Evolutionary conservation across 2,888 invertebrate genomes (phyloP).

Genomic region (Arge pagana): DNA sequence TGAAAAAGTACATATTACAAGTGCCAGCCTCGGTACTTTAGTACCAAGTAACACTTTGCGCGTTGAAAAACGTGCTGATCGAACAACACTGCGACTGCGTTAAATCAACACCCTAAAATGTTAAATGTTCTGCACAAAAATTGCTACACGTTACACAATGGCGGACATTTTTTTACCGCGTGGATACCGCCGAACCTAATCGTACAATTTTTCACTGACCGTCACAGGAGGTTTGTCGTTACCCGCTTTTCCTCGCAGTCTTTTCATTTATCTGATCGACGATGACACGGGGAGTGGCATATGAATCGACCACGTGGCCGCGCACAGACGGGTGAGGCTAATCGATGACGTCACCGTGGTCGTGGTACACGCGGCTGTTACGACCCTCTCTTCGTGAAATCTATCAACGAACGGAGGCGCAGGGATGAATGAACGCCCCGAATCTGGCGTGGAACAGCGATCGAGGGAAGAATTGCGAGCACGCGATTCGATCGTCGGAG

Average conservation of each 20-base stretch:
- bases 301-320: conserved; percentile 16
- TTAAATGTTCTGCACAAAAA: too few species aligned
- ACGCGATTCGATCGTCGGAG: background rate
- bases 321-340: conserved; percentile 4
- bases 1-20: too few species aligned
- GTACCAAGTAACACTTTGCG: too few species aligned
- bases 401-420: conserved; percentile 14
- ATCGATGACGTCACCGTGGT: conserved; percentile 18
- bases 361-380: conserved; percentile 19
- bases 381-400: conserved; percentile 24
- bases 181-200: background rate
- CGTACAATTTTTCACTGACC: background rate
- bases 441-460: too few species aligned
- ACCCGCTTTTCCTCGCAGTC: background rate
- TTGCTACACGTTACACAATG: too few species aligned
- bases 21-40: too few species aligned
- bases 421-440: conserved; percentile 5
- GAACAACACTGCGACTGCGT: too few species aligned
- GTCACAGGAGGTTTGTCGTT: background rate
- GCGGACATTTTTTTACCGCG: background rate
- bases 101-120: too few species aligned
- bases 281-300: conserved; percentile 5
- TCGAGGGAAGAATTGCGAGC: too few species aligned
- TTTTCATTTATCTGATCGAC: conserved; percentile 6
- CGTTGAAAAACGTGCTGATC: too few species aligned